phyloP scores from a whole-genome alignment of 2,888 invertebrate species.

The Thymelicus acteon region DNA sequence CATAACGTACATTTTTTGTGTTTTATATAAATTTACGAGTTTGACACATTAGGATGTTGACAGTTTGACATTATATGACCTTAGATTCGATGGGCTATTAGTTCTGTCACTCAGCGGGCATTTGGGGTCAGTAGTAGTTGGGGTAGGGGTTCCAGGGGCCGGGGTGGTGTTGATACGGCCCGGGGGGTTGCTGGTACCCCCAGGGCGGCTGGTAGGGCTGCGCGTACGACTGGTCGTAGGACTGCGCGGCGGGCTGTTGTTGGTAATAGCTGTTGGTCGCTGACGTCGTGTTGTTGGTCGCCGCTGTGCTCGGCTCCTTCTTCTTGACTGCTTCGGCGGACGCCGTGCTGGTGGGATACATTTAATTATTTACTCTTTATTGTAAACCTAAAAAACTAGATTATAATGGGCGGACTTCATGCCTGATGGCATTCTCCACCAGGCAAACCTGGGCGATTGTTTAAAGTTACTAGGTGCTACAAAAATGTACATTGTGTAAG shows the following conservation, averaged over 20 bases:
- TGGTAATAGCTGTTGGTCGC: slow-evolving; percentile 65
- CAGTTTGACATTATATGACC: no score
- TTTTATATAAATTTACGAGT: no score
- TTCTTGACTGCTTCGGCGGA: slow-evolving; percentile 64
- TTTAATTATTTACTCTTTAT: no score
- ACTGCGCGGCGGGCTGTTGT: slow-evolving; percentile 63
- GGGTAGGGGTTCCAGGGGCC: slow-evolving; percentile 80
- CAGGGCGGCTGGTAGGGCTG: slow-evolving; percentile 78
- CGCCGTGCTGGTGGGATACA: slow-evolving; percentile 45
- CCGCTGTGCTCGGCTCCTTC: slow-evolving; percentile 53
- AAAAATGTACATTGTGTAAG: no score
- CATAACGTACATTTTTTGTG: no score
- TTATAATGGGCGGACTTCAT: no score
- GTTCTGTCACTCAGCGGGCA: neutral
- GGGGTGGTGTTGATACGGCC: slow-evolving; percentile 77
- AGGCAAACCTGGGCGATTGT: no score
- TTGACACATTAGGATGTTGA: no score
- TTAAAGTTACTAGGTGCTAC: no score
- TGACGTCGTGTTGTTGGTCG: slow-evolving; percentile 50
- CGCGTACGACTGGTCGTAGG: slow-evolving; percentile 76
- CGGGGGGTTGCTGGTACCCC: slow-evolving; percentile 80
- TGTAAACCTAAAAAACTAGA: no score
- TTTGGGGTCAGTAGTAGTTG: slow-evolving; percentile 71
- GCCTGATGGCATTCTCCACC: no score
- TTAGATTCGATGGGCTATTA: no score